phyloP scores from a whole-genome alignment of 2,888 invertebrate species.

The Agelastica alni region DNA sequence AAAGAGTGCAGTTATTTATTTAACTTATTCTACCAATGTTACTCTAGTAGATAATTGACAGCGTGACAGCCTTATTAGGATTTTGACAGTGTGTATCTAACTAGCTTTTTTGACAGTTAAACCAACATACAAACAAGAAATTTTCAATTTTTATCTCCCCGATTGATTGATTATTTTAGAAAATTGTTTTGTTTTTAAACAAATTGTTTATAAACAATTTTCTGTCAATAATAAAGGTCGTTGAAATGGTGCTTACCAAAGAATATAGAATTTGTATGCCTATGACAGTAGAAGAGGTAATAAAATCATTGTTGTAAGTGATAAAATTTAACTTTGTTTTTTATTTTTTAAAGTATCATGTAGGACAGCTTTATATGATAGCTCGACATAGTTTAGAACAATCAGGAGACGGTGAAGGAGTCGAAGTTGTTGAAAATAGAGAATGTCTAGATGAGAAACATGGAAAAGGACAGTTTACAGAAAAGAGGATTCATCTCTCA shows the following conservation, averaged over 20 bases:
- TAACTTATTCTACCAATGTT: no score
- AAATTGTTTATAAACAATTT: no score
- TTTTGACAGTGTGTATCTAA: no score
- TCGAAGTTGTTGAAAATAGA: slow-evolving; percentile 85
- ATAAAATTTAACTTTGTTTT: slow-evolving; percentile 34
- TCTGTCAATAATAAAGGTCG: no score
- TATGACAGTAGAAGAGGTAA: slow-evolving; percentile 87
- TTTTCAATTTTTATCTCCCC: neutral
- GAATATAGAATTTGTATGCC: slow-evolving; percentile 94
- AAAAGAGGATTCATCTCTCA: slow-evolving; percentile 87
- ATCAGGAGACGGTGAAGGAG: slow-evolving; percentile 87
- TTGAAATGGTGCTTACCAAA: slow-evolving; percentile 79
- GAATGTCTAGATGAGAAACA: slow-evolving; percentile 77
- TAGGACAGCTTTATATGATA: slow-evolving; percentile 94
- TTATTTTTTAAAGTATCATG: slow-evolving; percentile 70
- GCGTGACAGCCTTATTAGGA: no score
- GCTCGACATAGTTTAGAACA: slow-evolving; percentile 92
- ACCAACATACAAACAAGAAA: neutral
- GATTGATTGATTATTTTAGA: neutral
- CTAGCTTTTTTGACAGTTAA: neutral
- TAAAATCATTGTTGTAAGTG: no score
- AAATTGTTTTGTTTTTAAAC: no score
- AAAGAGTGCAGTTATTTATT: no score
- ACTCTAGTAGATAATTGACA: no score
- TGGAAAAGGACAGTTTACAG: slow-evolving; percentile 86